Base-by-base conservation (phyloP, 2,113 vertebrate species). In the Daphoenositta chrysoptera region DNA sequence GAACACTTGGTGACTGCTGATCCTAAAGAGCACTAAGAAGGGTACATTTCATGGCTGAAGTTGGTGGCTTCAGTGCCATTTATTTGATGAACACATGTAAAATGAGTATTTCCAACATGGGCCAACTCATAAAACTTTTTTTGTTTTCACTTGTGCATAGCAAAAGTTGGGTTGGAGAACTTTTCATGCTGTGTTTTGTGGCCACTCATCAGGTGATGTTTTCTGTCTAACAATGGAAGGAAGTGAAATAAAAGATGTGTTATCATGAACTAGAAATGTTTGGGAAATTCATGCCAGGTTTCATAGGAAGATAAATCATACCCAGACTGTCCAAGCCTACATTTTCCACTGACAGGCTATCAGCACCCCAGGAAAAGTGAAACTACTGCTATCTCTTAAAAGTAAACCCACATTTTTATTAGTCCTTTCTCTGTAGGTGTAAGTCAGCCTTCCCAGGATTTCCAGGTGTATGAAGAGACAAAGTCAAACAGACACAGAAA, bases 171-270 rank as follows among this genome's bases (percentile, higher is more conserved):
- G 54, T 83, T 35, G 53, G 47, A 90, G 60, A 65, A 56, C 13
- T 58, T 61, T 24, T 48, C 71, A 23, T 35, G 69, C 54, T 56
- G 54, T 37, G 60, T 33, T 93, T 85, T 89, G 87, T 61, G 83
- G 48, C 31, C 42, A 27, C 47, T 48, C 72, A 78, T 81, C 65
- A 78, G 70, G 60, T 78, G 70, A 87, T 69, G 78, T 86, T 91
- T 94, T 54, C 83, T 87, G 9, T 45, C 5, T n/a, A 94, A 97
- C 94, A 97, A 96, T 96, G 75, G 94, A 42, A 97, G 96, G 95
- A 97, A 96, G 85, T 66, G 75, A 73, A 91, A 87, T 60, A 68
- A 72, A 87, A 94, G 69, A 58, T 19, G 28, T 76, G 66, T 88
- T 96, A 83, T 90, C 83, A 79, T 54, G 66, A 73, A 42, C 64